A percentile compares a stretch with the other conserved stretches of the same genome.
Evolutionary conservation across 2,797 vertebrate genomes (phyloP).

Genomic region (Pipistrellus pygmaeus): DNA sequence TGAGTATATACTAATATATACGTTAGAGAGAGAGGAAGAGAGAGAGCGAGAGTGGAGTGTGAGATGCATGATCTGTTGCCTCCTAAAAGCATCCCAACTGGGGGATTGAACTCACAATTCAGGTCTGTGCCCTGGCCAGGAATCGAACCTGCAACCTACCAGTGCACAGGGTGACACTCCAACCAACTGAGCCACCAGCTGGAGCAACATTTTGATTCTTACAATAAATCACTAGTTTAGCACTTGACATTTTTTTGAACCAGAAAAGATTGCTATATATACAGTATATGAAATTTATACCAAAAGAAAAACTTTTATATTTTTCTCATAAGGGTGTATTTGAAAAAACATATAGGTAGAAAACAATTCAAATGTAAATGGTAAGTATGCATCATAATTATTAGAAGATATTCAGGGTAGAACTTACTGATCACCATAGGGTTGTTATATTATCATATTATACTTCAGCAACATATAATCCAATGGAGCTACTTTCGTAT

Average conservation of each 20-base stretch:
- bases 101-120: neutral
- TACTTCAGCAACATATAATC: neutral
- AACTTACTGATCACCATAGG: neutral
- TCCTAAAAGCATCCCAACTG: neutral
- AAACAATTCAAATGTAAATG: neutral
- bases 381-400: neutral
- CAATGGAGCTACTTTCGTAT: neutral
- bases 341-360: constrained; percentile 46
- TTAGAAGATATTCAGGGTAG: constrained; percentile 35
- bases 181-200: neutral
- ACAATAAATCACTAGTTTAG: constrained; percentile 11
- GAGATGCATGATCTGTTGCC: neutral
- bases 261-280: neutral
- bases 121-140: neutral
- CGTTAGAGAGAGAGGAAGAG: neutral
- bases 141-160: neutral
- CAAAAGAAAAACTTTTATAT: neutral
- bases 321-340: neutral
- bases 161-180: neutral
- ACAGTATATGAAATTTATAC: neutral
- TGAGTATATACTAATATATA: neutral
- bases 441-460: neutral
- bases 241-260: constrained; percentile 48
- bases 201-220: neutral
- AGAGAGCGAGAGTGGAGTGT: neutral